Conservation (phyloP, 2,888 invertebrate species). For the Melinaea marsaeus region DNA sequence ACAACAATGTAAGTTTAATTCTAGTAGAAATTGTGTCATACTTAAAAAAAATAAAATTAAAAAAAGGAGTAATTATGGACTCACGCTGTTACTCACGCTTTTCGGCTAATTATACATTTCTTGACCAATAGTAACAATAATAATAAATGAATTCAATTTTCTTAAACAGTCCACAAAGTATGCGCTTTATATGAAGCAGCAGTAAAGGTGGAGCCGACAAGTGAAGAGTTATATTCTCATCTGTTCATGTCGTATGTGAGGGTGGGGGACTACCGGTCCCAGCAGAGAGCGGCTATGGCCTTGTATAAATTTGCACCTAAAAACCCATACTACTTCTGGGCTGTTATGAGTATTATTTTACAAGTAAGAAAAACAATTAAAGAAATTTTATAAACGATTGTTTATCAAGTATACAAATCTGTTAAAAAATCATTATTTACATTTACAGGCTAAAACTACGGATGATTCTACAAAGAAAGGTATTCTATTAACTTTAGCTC, state of each 20-base stretch:
- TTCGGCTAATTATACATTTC: neutral
- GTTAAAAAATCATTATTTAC: neutral
- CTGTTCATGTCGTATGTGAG: slow-evolving; percentile 98
- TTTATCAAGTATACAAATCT: too few species aligned
- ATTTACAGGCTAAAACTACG: slow-evolving; percentile 61
- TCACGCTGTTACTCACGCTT: neutral
- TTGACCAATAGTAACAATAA: neutral
- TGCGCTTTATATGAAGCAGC: slow-evolving; percentile 94
- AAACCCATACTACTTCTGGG: slow-evolving; percentile 99
- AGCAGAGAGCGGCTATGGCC: slow-evolving; percentile 92
- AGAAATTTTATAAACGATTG: neutral
- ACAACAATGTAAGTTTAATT: slow-evolving; percentile 85
- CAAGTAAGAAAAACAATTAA: slow-evolving; percentile 79
- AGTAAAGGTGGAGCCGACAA: slow-evolving; percentile 88
- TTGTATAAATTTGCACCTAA: slow-evolving; percentile 95
- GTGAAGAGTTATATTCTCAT: slow-evolving; percentile 95
- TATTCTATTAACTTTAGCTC: slow-evolving; percentile 91
- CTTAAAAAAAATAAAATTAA: too few species aligned
- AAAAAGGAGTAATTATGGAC: too few species aligned
- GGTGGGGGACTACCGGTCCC: slow-evolving; percentile 91
- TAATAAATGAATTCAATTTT: neutral
- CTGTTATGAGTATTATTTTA: slow-evolving; percentile 96
- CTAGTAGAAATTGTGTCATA: neutral
- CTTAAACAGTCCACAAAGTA: slow-evolving; percentile 86
- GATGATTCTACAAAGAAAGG: slow-evolving; percentile 78